A percentile compares a stretch with the other conserved stretches of the same genome.
Evolutionary conservation across 2,888 invertebrate species (phyloP).

Genomic region (Conchocele bisecta): DNA sequence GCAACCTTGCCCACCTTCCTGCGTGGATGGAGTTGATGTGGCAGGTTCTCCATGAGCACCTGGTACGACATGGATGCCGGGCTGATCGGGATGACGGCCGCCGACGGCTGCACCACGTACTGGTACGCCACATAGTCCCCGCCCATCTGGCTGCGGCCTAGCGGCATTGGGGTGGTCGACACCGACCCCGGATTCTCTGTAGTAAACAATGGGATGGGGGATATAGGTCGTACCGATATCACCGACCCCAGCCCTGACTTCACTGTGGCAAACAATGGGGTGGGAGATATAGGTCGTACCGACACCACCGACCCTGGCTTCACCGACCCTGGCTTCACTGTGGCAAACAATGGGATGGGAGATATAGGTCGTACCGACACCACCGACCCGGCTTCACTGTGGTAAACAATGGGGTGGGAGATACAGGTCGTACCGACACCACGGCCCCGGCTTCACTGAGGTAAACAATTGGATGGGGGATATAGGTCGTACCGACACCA

Average conservation of each 20-base stretch:
- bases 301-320: too few relatives aligned
- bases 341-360: too few relatives aligned
- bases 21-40: conserved; percentile 71
- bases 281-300: conserved; percentile 64
- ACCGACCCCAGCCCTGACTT: too few relatives aligned
- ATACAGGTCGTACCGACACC: too few relatives aligned
- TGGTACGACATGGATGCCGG: conserved; percentile 77
- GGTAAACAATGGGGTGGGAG: too few relatives aligned
- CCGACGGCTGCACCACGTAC: conserved; percentile 40
- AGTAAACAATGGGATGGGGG: conserved; percentile 66
- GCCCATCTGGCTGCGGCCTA: neutral
- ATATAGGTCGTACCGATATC: conserved; percentile 58
- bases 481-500: too few relatives aligned
- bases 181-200: conserved; percentile 60
- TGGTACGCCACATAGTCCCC: conserved; percentile 67
- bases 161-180: conserved; percentile 7
- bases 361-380: too few relatives aligned
- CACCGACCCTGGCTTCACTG: too few relatives aligned
- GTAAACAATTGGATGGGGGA: too few relatives aligned
- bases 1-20: conserved; percentile 58
- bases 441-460: too few relatives aligned
- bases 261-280: conserved; percentile 64
- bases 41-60: conserved; percentile 71
- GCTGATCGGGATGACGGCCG: conserved; percentile 72
- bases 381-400: too few relatives aligned